Evolutionary conservation across 2,113 vertebrate species (phyloP), one percentile per base, ranked within the genome.

Genomic region (Eudyptes chrysolophus): DNA sequence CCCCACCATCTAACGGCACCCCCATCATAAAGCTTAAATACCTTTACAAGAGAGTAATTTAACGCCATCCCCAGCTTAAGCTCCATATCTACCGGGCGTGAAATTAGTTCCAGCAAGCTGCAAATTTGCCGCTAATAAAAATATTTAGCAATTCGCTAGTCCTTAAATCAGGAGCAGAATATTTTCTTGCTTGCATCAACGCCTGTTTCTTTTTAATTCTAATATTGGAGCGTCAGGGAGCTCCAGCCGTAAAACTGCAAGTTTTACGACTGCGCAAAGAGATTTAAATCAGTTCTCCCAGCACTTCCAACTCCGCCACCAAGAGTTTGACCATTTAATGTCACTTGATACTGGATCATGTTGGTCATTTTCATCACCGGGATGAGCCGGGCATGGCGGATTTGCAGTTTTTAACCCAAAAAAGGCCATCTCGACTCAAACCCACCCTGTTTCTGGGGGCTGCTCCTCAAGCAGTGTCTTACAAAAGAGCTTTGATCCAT

Each of bases 71-170:
- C 96, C 98, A 96, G 97, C 94, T 97, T 98, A 98, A 98, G 98
- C 98, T 98, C 97, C 98, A 96, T 97, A 97, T 98, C 98, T 98
- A 97, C 97, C 66, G 96, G 98, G 98, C 98, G 98, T 98, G 98
- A 98, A 98, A 98, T 98, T 98, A 98, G 98, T 98, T 98, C 98
- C 98, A 98, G 97, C 98, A 98, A 98, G 98, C 98, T 96, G 98
- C 98, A 98, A 98, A 98, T 98, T 98, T 98, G 97, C 97, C 94
- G 93, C 98, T 98, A 98, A 98, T 98, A 98, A 98, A 98, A 98
- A 98, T 98, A 98, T 98, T 98, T 98, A 98, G 98, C 97, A 97
- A 98, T 98, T 98, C 96, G 86, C 97, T 97, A 96, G 98, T 98
- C 98, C 98, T 98, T 98, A 98, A 98, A 98, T 98, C 98, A 94